phyloP scores from a whole-genome alignment of 2,113 vertebrate species.

The Seriola dumerili region DNA sequence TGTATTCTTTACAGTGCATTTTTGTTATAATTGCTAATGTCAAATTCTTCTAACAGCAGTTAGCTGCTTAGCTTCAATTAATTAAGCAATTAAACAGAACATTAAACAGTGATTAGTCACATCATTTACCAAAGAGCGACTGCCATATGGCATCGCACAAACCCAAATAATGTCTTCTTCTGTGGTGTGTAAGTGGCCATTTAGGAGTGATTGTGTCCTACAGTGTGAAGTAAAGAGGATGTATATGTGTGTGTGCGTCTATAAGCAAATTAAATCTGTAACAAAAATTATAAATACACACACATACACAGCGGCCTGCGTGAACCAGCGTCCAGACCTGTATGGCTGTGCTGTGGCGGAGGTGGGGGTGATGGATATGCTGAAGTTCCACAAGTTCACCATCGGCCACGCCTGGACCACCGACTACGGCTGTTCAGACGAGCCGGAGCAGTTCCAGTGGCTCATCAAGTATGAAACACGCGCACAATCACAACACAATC shows the following conservation, averaged over 20 bases:
- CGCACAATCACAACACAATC: background rate
- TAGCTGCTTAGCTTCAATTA: slow-evolving; percentile 58
- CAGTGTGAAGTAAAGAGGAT: background rate
- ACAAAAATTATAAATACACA: background rate
- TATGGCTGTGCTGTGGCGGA: slow-evolving; percentile 95
- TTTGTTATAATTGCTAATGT: slow-evolving; percentile 51
- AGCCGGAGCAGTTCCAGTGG: slow-evolving; percentile 92
- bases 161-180: slow-evolving; percentile 39
- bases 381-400: slow-evolving; percentile 97
- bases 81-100: slow-evolving; percentile 64
- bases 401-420: slow-evolving; percentile 98
- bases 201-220: slow-evolving; percentile 26
- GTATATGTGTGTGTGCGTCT: slow-evolving; percentile 5
- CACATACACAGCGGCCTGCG: slow-evolving; percentile 87
- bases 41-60: slow-evolving; percentile 55
- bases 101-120: slow-evolving; percentile 62
- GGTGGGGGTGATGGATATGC: slow-evolving; percentile 98
- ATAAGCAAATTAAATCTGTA: background rate
- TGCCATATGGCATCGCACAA: slow-evolving; percentile 56
- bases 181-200: slow-evolving; percentile 35
- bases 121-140: slow-evolving; percentile 48
- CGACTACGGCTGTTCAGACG: slow-evolving; percentile 93
- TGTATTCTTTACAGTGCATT: slow-evolving; percentile 9
- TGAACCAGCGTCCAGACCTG: slow-evolving; percentile 95
- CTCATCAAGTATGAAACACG: slow-evolving; percentile 80